Base-by-base conservation (phyloP, 2,888 invertebrate species). In the Ligdia adustata region DNA sequence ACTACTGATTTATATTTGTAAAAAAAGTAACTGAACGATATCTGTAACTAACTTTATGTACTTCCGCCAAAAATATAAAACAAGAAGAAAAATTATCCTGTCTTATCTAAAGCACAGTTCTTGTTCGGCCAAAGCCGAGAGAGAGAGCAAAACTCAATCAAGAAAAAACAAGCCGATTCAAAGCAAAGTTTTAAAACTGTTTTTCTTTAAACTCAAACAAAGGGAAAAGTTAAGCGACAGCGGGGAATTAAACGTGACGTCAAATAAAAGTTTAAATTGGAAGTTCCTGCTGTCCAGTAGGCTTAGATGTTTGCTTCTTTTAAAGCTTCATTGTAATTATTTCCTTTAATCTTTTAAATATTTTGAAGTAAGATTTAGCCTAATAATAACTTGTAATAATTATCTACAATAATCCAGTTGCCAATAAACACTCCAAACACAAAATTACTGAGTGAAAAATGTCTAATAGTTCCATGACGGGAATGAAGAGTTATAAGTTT, bases 141-240 rank as follows among this genome's bases (percentile, higher is more conserved):
- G 46, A 62, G n/a, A 69, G 57, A 73, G 65, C 63, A 71, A 75
- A 75, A 69, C 69, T 69, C 64, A 70, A 71, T 68, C 59, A 62
- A 31, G 49, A 60, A 69, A 62, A 70, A 62, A 51, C 41, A 51
- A 55, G 38, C 58, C 59, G 66, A 65, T 56, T 56, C 56, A 55
- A 60, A 55, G 53, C 44, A 51, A 72, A 76, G 64, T 73, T 79
- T 68, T 54, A 39, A 71, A 77, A 78, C 69, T 75, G 75, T 77
- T 75, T 79, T 75, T 75, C 71, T 76, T 75, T 73, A 69, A 75
- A 74, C 54, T 60, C 62, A 69, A 73, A 76, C 75, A 73, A 80
- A 77, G 75, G 60, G 62, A 61, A 66, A 62, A 65, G 60, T 62
- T 62, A 57, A 60, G 33, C 32, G 51, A 50, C 60, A 55, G 58